Base-by-base conservation (phyloP, 1,140 invertebrate genomes). In the Brachionus rotundiformis region DNA sequence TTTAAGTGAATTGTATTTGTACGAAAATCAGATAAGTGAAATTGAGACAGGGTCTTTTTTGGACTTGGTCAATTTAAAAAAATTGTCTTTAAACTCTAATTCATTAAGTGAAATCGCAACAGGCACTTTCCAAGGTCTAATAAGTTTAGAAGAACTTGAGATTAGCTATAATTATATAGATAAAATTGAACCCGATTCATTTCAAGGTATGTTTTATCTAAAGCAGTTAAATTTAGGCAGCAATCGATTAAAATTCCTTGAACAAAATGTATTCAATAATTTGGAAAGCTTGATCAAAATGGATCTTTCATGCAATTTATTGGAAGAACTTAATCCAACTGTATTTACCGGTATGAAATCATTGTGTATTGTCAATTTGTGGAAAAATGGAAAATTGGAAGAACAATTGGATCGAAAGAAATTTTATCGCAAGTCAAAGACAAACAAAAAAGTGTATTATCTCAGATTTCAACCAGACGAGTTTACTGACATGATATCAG, bases 31-130 rank as follows among this genome's bases (percentile, higher is more conserved):
- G n/a, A 44, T 73, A 19, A 33, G 44, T 11, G 36, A 16, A 4
- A 73, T 73, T 8, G 16, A 73, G 1, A 41, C 11, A 23, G 68
- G 39, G 3, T 73, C 68, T 25, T 73, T 73, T 73, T 44, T 44
- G 19, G 68, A 73, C n/a, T 73, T 73, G 39, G 39, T 44, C 29
- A 73, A 73, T 73, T 44, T 73, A 31, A 41, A 73, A 73, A 73
- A 73, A 44, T 10, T 73, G 16, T 2, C 19, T 11, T 27, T 73
- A 19, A 31, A 25, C 11, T 44, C 68, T 19, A 73, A 73, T 44
- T 25, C 19, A 13, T 13, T 73, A 6, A 29, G 8, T 25, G 19
- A 23, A 25, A 23, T 73, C 6, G 44, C 8, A 29, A 25, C 16
- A 25, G 39, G 25, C 11, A 73, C 41, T 23, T 73, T 73, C 25